Percentiles rank a stretch among this genome's conserved stretches.
Conservation (phyloP, 2,113 vertebrate genomes). For the Uria aalge region DNA sequence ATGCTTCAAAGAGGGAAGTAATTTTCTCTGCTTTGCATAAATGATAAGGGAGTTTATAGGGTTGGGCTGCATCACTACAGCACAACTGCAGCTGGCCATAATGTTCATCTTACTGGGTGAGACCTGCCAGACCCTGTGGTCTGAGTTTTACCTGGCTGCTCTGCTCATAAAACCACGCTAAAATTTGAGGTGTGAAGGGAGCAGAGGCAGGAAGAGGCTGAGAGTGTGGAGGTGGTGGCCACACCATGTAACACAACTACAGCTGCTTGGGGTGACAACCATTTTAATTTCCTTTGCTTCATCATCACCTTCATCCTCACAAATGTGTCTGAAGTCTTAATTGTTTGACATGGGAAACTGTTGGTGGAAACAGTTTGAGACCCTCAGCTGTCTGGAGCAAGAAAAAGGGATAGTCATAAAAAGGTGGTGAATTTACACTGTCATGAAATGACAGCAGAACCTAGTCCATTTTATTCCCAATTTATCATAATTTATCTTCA, state of each 20-base stretch:
- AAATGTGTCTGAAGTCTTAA: background rate
- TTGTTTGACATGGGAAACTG: background rate
- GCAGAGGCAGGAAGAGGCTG: background rate
- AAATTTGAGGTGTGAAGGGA: background rate
- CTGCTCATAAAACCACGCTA: background rate
- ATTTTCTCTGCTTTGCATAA: background rate
- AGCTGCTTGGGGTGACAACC: background rate
- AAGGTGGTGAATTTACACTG: background rate
- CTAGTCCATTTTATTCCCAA: background rate
- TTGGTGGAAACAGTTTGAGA: background rate
- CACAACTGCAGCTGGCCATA: background rate
- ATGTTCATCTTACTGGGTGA: background rate
- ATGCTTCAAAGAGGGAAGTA: background rate
- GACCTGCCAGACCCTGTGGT: background rate
- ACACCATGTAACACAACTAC: background rate
- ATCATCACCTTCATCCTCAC: fast-evolving
- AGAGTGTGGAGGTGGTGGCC: background rate
- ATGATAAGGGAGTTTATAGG: background rate
- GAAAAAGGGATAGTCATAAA: background rate
- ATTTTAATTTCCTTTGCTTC: background rate
- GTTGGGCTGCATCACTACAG: background rate
- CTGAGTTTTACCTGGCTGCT: background rate
- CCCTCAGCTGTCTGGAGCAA: background rate
- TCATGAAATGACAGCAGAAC: background rate
- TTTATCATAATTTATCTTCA: background rate